Base-by-base conservation (phyloP, 2,888 invertebrate species). In the Heliconius erato region DNA sequence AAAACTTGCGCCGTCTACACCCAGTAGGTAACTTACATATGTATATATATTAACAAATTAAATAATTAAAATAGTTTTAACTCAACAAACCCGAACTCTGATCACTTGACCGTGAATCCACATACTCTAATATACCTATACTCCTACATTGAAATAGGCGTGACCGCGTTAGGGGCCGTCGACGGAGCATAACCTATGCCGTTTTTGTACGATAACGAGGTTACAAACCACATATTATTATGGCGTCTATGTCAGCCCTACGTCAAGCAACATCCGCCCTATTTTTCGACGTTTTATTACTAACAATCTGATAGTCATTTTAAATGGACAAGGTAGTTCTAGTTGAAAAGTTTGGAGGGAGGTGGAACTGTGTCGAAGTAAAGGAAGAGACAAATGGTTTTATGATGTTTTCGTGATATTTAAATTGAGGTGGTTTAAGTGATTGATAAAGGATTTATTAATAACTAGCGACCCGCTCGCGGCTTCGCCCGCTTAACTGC, bases 251-350 rank as follows among this genome's bases (percentile, higher is more conserved):
- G 95, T 95, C 95, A 95, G 90, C 91, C 94, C 94, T 91, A 92
- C 92, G 93, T 95, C 95, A 95, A 90, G 87, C 90, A 89, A 93
- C 94, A 95, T 95, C 94, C 95, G 95, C 94, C 94, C 93, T 90
- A 90, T 90, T 92, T 91, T 89, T 91, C 89, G 88, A 90, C 90
- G 90, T 90, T 89, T 88, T 68, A 88, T 88, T 89, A 92, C 89
- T 92, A 94, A 83, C 77, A 83, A 81, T 84, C 77, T 84, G 68
- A 84, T 85, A 82, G 83, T 84, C 84, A 80, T 82, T 84, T 85
- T 79, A 82, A 80, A 79, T 65, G 84, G 78, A 94, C 88, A 93
- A 88, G 86, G 92, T 93, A 40, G 40, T 87, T 87, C 91, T 88
- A 85, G 74, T 76, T 83, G 86, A 85, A 85, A 84, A 86, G 74